A percentile compares a stretch with the other conserved stretches of the same genome.
Evolutionary conservation across 2,113 vertebrate species (phyloP).

Genomic region (Heliornis fulica): DNA sequence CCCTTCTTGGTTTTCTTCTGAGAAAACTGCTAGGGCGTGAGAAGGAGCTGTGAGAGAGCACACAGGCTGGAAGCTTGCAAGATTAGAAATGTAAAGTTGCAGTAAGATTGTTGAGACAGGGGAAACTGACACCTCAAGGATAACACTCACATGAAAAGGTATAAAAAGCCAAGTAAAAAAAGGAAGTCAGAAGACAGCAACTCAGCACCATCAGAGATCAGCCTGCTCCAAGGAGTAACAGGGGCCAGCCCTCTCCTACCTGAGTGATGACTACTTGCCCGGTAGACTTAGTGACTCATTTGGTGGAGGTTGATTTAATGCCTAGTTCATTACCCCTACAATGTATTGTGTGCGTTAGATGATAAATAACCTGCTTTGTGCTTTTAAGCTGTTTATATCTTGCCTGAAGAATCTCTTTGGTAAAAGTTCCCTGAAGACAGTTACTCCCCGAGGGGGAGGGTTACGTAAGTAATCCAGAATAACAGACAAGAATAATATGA

Average conservation of each 20-base stretch:
- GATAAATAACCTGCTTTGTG: constrained; percentile 26
- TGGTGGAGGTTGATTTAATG: constrained; percentile 15
- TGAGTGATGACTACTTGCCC: constrained; percentile 4
- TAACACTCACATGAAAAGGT: neutral
- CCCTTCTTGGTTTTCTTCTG: neutral
- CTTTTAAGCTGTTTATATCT: constrained; percentile 50
- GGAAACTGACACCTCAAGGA: neutral
- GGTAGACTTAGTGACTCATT: constrained; percentile 24
- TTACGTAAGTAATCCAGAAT: constrained; percentile 46
- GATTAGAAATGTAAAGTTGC: neutral
- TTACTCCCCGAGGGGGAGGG: constrained; percentile 9
- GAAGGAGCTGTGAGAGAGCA: neutral
- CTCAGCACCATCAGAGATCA: neutral
- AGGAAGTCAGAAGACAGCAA: neutral
- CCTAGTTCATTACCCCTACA: constrained; percentile 11
- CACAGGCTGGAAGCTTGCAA: neutral
- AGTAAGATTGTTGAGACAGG: neutral
- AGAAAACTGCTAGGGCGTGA: constrained; percentile 15
- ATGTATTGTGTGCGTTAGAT: neutral
- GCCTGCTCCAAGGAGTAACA: neutral
- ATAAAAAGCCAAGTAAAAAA: neutral
- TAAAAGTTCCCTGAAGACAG: constrained; percentile 5
- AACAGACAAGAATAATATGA: constrained; percentile 40
- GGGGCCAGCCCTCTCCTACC: neutral
- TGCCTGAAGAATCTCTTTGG: constrained; percentile 15